Evolutionary conservation across 2,113 vertebrate genomes (phyloP), one percentile per base, ranked within the genome.

Genomic region (Indri indri): DNA sequence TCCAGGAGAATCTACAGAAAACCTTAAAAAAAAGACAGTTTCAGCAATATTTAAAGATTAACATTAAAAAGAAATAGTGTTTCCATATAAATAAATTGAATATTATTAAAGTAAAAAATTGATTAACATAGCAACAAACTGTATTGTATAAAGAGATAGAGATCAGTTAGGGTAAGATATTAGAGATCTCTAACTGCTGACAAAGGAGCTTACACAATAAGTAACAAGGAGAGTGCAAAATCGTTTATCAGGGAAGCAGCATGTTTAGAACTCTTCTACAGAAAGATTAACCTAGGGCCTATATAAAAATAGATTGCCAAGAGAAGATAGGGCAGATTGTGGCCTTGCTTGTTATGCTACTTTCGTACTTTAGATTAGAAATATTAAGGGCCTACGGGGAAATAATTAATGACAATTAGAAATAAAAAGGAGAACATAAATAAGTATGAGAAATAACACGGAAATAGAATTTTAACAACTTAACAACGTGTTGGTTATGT

Each of bases 331-430:
- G 3, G 2, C 10, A 74, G 17, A 3, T 59, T 16, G 22, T 40
- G 9, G 4, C 4, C 17, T 83, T 92, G 23, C 3, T 71, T 93
- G 65, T 50, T 90, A 91, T 88, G 66, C 61, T 68, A 47, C 3
- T 34, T 82, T n/a, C 2, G 47, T 76, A 61, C 3, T 82, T 3
- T 82, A 50, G 9, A 88, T 94, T 50, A 81, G 13, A 77, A 88
- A 90, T 84, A 82, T 68, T 87, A 68, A 84, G 1, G 0, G 54
- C 16, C 25, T 95, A 27, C 3, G 80, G 27, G 70, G 57, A 93
- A 96, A 97, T 73, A 86, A 92, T 90, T 77, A 93, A 90, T 80
- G 77, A 68, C 30, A 95, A 92, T 92, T 79, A 94, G 25, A 80
- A 94, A 83, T 66, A 10, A 50, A 65, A 5, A 77, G 30, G 25